Conservation (phyloP, 2,888 invertebrate species). For the Pandemis cinnamomeana region DNA sequence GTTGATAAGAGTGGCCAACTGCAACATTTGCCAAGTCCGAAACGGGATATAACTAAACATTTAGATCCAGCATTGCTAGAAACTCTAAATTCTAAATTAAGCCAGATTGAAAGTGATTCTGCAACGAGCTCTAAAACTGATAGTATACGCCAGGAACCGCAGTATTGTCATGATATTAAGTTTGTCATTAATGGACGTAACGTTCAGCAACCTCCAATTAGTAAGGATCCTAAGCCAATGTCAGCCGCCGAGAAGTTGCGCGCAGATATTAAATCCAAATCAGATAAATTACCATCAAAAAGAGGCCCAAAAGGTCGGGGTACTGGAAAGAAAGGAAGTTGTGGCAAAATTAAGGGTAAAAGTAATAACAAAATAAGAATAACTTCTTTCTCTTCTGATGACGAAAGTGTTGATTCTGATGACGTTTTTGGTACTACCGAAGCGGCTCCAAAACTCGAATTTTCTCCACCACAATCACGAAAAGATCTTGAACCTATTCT, state of each 20-base stretch:
- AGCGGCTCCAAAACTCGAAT: slow-evolving; percentile 89
- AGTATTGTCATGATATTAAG: slow-evolving; percentile 82
- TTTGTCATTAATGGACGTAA: slow-evolving; percentile 79
- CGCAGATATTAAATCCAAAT: slow-evolving; percentile 82
- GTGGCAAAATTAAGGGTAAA: slow-evolving; percentile 85
- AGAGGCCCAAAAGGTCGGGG: slow-evolving; percentile 86
- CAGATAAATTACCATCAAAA: slow-evolving; percentile 87
- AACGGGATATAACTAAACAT: slow-evolving; percentile 87
- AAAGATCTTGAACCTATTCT: slow-evolving; percentile 90
- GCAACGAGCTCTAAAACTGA: slow-evolving; percentile 90
- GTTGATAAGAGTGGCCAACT: slow-evolving; percentile 87
- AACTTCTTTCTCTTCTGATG: slow-evolving; percentile 90
- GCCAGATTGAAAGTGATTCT: slow-evolving; percentile 91
- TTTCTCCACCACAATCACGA: slow-evolving; percentile 90
- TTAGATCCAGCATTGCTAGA: slow-evolving; percentile 88
- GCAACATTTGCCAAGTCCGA: slow-evolving; percentile 88
- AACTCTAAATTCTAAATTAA: slow-evolving; percentile 88
- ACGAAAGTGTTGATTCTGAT: slow-evolving; percentile 90
- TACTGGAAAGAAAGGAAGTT: slow-evolving; percentile 83
- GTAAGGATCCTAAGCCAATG: slow-evolving; percentile 75
- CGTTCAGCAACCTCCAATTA: slow-evolving; percentile 70
- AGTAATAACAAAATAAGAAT: slow-evolving; percentile 89
- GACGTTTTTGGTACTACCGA: slow-evolving; percentile 91
- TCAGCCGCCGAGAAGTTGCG: slow-evolving; percentile 79
- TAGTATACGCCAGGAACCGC: slow-evolving; percentile 85